phyloP scores from a whole-genome alignment of 2,888 invertebrate genomes.

The Watsonalla binaria region DNA sequence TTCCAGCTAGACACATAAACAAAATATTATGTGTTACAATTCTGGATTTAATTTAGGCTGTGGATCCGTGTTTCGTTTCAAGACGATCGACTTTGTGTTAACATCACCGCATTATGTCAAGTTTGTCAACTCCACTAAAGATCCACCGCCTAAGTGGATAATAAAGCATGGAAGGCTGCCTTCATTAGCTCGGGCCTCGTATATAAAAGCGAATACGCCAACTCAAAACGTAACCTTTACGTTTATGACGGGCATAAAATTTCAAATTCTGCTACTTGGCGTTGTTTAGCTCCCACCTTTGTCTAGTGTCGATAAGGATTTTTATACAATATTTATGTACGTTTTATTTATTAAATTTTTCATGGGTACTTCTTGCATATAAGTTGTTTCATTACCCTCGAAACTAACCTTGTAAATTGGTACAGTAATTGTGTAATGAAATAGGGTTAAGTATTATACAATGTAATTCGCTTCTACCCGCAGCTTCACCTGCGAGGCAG shows the following conservation, averaged over 20 bases:
- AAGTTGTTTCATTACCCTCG: background rate
- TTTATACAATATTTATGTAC: slow-evolving; percentile 7
- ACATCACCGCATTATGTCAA: background rate
- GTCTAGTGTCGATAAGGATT: slow-evolving; percentile 28
- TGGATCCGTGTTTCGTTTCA: too few relatives aligned
- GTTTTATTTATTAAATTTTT: background rate
- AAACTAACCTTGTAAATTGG: too few relatives aligned
- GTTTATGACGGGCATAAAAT: slow-evolving; percentile 69
- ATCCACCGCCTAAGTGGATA: slow-evolving; percentile 50
- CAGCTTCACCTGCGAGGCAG: too few relatives aligned
- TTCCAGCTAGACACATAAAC: too few relatives aligned
- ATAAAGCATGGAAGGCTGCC: slow-evolving; percentile 67
- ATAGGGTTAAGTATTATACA: too few relatives aligned
- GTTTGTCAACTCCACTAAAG: slow-evolving; percentile 30
- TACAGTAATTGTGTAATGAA: too few relatives aligned
- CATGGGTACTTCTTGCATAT: background rate
- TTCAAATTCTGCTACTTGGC: slow-evolving; percentile 61
- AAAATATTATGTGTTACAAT: too few relatives aligned
- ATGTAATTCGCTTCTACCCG: too few relatives aligned
- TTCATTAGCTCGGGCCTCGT: slow-evolving; percentile 55
- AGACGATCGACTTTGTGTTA: too few relatives aligned
- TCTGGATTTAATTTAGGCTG: too few relatives aligned
- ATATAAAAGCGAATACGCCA: slow-evolving; percentile 55
- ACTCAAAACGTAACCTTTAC: slow-evolving; percentile 57
- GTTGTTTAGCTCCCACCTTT: slow-evolving; percentile 34